Evolutionary conservation across 2,888 invertebrate species (phyloP).

Genomic region (Folsomia manolachei): DNA sequence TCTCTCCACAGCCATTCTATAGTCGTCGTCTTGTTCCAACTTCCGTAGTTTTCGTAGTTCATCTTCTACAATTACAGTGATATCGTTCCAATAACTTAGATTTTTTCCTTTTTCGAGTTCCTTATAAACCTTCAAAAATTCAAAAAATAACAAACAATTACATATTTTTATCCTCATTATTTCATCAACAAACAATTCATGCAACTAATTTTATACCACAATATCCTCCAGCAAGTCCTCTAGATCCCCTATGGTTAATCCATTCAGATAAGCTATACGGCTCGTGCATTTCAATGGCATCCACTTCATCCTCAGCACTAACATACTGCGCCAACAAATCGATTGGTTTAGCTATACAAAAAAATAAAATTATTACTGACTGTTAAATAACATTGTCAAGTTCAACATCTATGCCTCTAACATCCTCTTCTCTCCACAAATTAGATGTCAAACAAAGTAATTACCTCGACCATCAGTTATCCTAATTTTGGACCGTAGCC

Average conservation of each 20-base stretch:
- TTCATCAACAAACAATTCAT: neutral
- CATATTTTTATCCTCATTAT: constrained; percentile 6
- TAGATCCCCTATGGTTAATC: constrained; percentile 81
- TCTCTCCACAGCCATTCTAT: constrained; percentile 62
- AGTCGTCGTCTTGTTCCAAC: constrained; percentile 64
- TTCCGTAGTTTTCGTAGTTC: constrained; percentile 83
- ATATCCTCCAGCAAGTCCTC: constrained; percentile 97
- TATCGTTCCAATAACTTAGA: constrained; percentile 91
- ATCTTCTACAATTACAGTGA: constrained; percentile 90
- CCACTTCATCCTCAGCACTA: constrained; percentile 80
- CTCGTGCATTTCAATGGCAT: constrained; percentile 96
- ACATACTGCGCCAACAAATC: constrained; percentile 96
- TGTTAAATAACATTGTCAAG: too few relatives aligned
- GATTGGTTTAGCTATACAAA: constrained; percentile 81
- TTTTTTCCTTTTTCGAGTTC: constrained; percentile 86
- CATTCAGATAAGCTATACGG: constrained; percentile 93
- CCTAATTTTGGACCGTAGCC: constrained; percentile 86
- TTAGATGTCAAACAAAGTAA: too few relatives aligned
- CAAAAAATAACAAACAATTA: too few relatives aligned
- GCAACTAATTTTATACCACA: constrained; percentile 59
- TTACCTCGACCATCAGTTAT: constrained; percentile 87
- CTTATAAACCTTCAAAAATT: constrained; percentile 66
- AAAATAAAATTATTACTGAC: neutral
- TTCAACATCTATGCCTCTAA: too few relatives aligned
- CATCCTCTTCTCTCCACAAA: neutral